Base-by-base conservation (phyloP, 2,113 vertebrate species). In the Hemichromis elongatus region DNA sequence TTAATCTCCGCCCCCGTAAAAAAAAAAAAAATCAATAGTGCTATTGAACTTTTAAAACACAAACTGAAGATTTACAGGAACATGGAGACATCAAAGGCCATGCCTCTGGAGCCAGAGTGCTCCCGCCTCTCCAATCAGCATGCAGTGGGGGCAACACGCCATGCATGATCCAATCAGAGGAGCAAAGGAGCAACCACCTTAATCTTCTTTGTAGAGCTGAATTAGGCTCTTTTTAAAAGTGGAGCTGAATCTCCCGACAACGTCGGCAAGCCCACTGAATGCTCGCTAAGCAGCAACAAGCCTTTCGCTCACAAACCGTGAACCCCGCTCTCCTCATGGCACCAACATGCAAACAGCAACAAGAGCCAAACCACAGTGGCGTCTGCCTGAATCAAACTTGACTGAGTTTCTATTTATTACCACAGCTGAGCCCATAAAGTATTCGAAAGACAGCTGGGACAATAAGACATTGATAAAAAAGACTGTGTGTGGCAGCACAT, bases 1-100 rank as follows among this genome's bases (percentile, higher is more conserved):
- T 93, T 90, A 90, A 92, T 95, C 93, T 90, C 80, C 18, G 0
- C 9, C 21, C 61, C 0, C 11, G 2, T 66, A 70, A 66, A 66
- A 61, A 81, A 83, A 91, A 92, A 68, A 77, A 84, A 92, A 93
- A 95, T 95, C 95, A 94, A 94, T 95, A 83, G 52, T 11, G 82
- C 66, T 92, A 92, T 88, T 92, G 92, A 93, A 93, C 88, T 85
- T 91, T 89, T 94, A 87, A 87, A 92, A 92, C 82, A 84, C 83
- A 84, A 92, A 88, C 68, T 68, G 50, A 86, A 90, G 86, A 86
- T 79, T 91, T 94, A 90, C 90, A 90, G 94, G 91, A 94, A 95
- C 28, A 88, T 57, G 3, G 63, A 79, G 82, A 91, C 89, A 92
- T 90, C 53, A 81, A 57, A 92, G 86, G 80, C 82, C 84, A 18